Conservation (phyloP, 2,113 vertebrate species). For the Smithornis capensis region DNA sequence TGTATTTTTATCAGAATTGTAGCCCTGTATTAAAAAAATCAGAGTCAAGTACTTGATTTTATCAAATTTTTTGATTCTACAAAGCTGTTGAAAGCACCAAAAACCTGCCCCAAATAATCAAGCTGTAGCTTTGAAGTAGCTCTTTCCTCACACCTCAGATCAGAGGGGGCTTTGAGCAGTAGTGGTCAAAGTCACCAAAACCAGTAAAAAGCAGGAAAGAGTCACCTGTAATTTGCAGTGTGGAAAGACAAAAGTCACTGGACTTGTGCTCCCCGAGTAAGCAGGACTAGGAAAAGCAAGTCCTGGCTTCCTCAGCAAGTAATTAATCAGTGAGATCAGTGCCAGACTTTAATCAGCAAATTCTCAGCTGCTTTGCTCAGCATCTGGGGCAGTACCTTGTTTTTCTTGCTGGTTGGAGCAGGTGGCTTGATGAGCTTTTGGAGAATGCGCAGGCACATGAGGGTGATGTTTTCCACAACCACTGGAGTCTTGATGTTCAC, state of each 20-base stretch:
- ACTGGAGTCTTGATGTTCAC: conserved; percentile 98
- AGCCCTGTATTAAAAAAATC: neutral
- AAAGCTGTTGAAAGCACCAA: neutral
- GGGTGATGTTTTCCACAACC: conserved; percentile 98
- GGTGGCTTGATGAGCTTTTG: conserved; percentile 97
- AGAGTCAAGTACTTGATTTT: neutral
- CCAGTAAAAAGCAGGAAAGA: neutral
- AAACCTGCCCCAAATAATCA: neutral
- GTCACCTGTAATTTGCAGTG: neutral
- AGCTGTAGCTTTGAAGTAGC: neutral
- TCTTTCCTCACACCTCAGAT: neutral
- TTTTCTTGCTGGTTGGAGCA: conserved; percentile 98
- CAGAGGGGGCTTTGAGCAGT: neutral
- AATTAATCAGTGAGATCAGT: neutral
- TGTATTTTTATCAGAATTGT: neutral
- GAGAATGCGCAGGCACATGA: conserved; percentile 97
- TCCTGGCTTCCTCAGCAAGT: neutral
- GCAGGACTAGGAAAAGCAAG: neutral
- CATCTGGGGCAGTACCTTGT: conserved; percentile 82
- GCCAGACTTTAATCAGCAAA: neutral
- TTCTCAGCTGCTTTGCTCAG: neutral
- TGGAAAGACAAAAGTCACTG: neutral
- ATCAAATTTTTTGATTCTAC: neutral
- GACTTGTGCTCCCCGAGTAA: neutral
- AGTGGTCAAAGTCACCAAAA: neutral